Conservation (phyloP, 2,113 vertebrate genomes). For the Spea multiplicata region DNA sequence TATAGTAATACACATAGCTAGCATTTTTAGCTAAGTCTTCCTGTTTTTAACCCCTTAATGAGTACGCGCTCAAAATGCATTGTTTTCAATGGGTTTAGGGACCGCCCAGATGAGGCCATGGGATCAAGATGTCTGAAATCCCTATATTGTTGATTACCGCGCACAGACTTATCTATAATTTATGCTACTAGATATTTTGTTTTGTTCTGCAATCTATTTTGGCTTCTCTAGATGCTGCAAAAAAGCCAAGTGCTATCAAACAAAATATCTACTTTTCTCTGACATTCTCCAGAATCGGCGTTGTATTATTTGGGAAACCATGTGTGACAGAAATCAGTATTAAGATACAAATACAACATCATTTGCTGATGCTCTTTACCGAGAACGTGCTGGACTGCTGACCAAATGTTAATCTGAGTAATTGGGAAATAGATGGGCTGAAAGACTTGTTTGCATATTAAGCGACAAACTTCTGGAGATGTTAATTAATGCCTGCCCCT, state of each 20-base stretch:
- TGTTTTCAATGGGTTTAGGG: too few relatives aligned
- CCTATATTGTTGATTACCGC: constrained; percentile 4
- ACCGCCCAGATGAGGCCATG: neutral
- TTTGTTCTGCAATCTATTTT: neutral
- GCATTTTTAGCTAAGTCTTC: too few relatives aligned
- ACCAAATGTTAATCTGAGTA: neutral
- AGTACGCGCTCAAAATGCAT: too few relatives aligned
- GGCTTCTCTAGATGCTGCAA: neutral
- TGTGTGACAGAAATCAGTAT: too few relatives aligned
- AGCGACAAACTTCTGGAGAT: neutral
- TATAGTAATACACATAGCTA: too few relatives aligned
- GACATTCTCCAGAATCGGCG: neutral
- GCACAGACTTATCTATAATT: neutral
- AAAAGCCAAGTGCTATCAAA: neutral
- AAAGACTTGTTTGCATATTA: neutral
- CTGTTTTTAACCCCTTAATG: neutral
- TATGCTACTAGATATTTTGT: neutral
- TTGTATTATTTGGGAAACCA: too few relatives aligned
- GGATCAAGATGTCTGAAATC: neutral
- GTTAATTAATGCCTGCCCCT: neutral
- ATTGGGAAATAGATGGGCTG: neutral
- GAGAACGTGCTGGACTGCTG: neutral
- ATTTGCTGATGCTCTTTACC: too few relatives aligned
- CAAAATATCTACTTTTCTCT: neutral
- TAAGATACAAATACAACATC: too few relatives aligned